A percentile compares a stretch with the other conserved stretches of the same genome.
phyloP scores from a whole-genome alignment of 1,140 invertebrate genomes.

The Polypedilum vanderplanki region DNA sequence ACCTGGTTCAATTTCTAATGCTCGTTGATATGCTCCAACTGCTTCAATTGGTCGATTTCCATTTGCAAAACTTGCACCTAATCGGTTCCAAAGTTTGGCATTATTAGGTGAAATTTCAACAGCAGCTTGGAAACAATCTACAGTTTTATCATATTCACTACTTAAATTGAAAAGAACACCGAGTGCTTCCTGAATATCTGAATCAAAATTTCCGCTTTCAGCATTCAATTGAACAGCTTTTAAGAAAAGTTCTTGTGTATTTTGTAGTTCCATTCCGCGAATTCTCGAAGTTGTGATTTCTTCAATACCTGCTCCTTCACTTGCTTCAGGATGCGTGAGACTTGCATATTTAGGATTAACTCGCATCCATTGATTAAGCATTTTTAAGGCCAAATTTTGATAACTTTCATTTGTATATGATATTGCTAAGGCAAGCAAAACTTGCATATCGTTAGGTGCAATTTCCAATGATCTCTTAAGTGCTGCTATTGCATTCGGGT shows the following conservation, averaged over 20 bases:
- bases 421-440: slow-evolving; percentile 83
- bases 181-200: slow-evolving; percentile 92
- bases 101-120: slow-evolving; percentile 77
- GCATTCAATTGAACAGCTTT: slow-evolving; percentile 76
- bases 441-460: slow-evolving; percentile 72
- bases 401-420: slow-evolving; percentile 94
- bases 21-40: slow-evolving; percentile 88
- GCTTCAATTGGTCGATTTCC: slow-evolving; percentile 91
- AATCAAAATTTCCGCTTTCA: slow-evolving; percentile 58
- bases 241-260: slow-evolving; percentile 75
- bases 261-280: slow-evolving; percentile 42
- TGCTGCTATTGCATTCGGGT: slow-evolving; percentile 81
- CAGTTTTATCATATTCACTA: slow-evolving; percentile 90
- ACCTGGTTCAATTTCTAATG: slow-evolving; percentile 85
- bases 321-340: slow-evolving; percentile 42
- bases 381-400: slow-evolving; percentile 63
- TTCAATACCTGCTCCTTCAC: not conserved
- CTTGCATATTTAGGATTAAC: slow-evolving; percentile 78
- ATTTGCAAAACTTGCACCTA: slow-evolving; percentile 96
- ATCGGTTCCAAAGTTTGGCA: slow-evolving; percentile 92
- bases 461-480: slow-evolving; percentile 77
- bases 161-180: slow-evolving; percentile 94
- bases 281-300: slow-evolving; percentile 38
- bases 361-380: slow-evolving; percentile 75
- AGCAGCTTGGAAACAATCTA: slow-evolving; percentile 91